phyloP scores from a whole-genome alignment of 2,797 vertebrate species.

The Sorex maritimensis region DNA sequence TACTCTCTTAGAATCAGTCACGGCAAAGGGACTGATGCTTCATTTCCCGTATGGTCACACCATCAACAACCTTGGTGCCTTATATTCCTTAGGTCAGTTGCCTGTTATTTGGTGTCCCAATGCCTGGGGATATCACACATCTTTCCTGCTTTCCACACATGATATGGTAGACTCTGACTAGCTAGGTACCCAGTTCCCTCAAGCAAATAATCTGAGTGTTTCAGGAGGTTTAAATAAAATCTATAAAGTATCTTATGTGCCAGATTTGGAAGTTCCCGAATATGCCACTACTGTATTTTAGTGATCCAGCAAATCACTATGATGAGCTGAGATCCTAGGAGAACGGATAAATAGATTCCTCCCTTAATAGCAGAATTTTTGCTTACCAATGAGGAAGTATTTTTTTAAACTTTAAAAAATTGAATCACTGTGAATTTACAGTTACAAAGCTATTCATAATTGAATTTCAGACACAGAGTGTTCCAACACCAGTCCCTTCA shows the following conservation, averaged over 20 bases:
- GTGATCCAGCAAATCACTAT: background rate
- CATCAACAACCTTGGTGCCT: background rate
- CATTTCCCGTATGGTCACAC: background rate
- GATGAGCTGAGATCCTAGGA: background rate
- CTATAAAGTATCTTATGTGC: background rate
- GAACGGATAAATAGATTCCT: background rate
- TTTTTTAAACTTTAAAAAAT: too few species aligned
- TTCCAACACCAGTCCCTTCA: too few species aligned
- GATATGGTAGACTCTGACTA: background rate
- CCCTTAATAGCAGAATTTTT: background rate
- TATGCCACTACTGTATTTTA: background rate
- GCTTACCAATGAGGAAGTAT: background rate
- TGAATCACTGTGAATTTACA: too few species aligned
- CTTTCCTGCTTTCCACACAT: background rate
- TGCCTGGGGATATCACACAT: background rate
- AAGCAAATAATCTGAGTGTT: conserved; percentile 28
- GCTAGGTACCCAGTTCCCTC: background rate
- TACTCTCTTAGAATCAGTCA: background rate
- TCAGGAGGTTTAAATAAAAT: background rate
- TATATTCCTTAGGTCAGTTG: background rate
- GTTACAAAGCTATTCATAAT: too few species aligned
- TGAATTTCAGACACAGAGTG: too few species aligned
- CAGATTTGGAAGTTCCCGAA: background rate
- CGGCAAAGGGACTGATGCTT: background rate
- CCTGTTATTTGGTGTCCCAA: background rate